Base-by-base conservation (phyloP, 2,113 vertebrate species). In the Lophura nycthemera region DNA sequence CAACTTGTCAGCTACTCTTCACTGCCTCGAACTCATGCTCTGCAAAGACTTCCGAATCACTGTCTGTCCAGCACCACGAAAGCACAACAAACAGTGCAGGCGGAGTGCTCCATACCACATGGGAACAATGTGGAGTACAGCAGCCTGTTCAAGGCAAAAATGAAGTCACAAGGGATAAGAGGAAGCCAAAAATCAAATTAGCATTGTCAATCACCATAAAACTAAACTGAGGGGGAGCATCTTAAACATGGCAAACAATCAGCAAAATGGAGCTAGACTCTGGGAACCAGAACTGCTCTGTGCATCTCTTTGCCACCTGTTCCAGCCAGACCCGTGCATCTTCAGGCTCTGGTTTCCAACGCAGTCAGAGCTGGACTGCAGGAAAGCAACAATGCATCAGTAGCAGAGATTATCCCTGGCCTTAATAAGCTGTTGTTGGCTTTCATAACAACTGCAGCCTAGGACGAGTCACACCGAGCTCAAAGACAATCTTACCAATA, bases 401-500 rank as follows among this genome's bases (percentile, higher is more conserved):
- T 92, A 90, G 94, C 93, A 93, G 96, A 98, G 97, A 98, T 98
- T 97, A 97, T 97, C 97, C 96, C 95, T 82, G 92, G 95, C 96
- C 97, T 98, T 97, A 97, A 98, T 97, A 97, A 97, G 97, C 96
- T 96, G 95, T 96, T 96, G 91, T 96, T 97, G 96, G 96, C 97
- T 98, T 97, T 98, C 96, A 89, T 96, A 98, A 98, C 94, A 97
- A 97, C 95, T 97, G 82, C 92, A 95, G 96, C 96, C 97, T 89
- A 97, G 97, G 97, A 97, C 34, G 85, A 97, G 97, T 95, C 95
- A 91, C 97, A 96, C 66, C 5, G 90, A 97, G 97, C 97, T 96
- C 87, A 94, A 96, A 98, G 97, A 97, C 91, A 84, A 96, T 97
- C 96, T 97, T 89, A 91, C 96, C 96, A 91, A 98, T 98, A 96